Evolutionary conservation across 2,888 invertebrate genomes (phyloP).

Genomic region (Tipula lateralis): DNA sequence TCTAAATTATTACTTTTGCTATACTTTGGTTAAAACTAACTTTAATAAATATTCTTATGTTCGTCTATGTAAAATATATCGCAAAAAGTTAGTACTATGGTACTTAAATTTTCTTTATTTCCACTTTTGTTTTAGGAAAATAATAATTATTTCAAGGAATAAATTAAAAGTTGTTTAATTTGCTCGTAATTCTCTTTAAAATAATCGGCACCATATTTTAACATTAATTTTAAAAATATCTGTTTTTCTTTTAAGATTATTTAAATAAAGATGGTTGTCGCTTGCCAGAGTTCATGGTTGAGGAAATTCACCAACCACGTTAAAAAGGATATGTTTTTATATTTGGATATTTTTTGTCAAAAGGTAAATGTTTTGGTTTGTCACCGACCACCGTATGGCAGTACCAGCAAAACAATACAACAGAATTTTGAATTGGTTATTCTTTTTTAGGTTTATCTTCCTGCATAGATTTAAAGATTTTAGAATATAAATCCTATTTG

Average conservation of each 20-base stretch:
- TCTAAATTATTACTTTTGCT: background rate
- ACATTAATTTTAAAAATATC: background rate
- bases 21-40: background rate
- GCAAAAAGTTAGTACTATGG: background rate
- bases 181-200: background rate
- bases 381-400: background rate
- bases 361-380: background rate
- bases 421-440: background rate
- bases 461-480: background rate
- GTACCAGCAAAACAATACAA: background rate
- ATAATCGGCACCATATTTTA: background rate
- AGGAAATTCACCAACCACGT: background rate
- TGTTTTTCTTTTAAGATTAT: background rate
- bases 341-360: background rate
- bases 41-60: background rate
- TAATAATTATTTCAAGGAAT: background rate
- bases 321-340: background rate
- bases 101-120: background rate
- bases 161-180: conserved; percentile 9
- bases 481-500: background rate
- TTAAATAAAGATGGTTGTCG: background rate
- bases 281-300: background rate
- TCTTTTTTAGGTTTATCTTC: background rate
- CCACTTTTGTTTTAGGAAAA: background rate
- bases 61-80: background rate